Conservation (phyloP, 2,113 vertebrate species). For the Cygnus buccinator region DNA sequence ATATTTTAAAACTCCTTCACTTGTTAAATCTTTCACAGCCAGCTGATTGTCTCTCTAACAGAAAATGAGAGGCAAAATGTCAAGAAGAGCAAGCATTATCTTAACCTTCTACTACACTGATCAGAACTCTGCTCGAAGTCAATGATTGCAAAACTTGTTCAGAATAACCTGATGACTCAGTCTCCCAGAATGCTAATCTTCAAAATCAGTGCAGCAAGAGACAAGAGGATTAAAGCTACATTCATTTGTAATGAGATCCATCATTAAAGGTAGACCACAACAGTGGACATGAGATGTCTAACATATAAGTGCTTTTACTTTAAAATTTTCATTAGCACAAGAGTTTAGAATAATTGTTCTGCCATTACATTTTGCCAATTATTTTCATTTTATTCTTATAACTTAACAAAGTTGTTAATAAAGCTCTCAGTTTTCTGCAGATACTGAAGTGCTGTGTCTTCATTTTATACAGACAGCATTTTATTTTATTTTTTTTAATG, state of each 20-base stretch:
- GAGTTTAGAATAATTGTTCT: constrained; percentile 53
- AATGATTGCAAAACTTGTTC: constrained; percentile 71
- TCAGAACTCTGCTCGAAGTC: constrained; percentile 71
- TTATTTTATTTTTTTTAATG: constrained; percentile 5
- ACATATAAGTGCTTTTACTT: constrained; percentile 49
- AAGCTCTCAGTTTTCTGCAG: constrained; percentile 39
- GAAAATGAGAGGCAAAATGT: constrained; percentile 76
- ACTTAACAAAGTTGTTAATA: constrained; percentile 48
- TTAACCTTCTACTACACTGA: constrained; percentile 70
- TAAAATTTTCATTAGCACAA: constrained; percentile 48
- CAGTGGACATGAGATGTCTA: constrained; percentile 29
- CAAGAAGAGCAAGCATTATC: constrained; percentile 76
- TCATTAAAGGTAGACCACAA: constrained; percentile 53
- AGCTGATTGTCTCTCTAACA: constrained; percentile 67
- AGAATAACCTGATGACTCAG: constrained; percentile 71
- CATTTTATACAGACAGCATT: constrained; percentile 23
- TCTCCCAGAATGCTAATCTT: constrained; percentile 73
- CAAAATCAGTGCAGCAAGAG: constrained; percentile 60
- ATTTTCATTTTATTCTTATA: constrained; percentile 43
- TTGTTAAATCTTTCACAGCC: constrained; percentile 68
- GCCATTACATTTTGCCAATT: constrained; percentile 31
- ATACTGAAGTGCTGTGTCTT: neutral
- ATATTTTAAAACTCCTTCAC: constrained; percentile 72
- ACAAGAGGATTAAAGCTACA: constrained; percentile 65
- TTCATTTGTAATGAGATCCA: constrained; percentile 64